Base-by-base conservation (phyloP, 30 jellyfish, hydroid and myxozoan genomes). In the Morbakka virulenta region DNA sequence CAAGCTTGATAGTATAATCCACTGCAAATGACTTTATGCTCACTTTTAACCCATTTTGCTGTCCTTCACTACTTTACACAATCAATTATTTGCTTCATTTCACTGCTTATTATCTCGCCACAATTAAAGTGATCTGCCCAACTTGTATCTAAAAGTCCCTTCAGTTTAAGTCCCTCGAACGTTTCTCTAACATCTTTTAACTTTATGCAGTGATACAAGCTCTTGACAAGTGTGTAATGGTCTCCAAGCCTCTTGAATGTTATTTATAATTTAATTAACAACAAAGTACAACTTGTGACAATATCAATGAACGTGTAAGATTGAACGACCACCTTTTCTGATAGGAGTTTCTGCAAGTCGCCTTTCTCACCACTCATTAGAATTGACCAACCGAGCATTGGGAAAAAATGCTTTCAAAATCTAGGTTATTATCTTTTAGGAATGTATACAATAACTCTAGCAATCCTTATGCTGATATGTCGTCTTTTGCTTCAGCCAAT, bases 281-380 rank as follows among this genome's bases (percentile, higher is more conserved):
- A 67, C 79, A 9, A 28, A 25, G 35, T 29, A 66, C 12, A 67
- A 33, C 35, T 67, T 67, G 83, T 71, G 76, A 48, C 79, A 67
- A 32, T 22, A 29, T 2, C 67, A 67, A 28, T 65, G 77, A 67
- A 67, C 64, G 32, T 67, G 21, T 35, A 67, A 22, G 14, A 67
- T 67, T 22, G 69, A 22, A 13, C 79, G 74, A 32, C 64, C 79
- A 67, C 79, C 64, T 32, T 32, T 24, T 22, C 79, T 30, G 79
- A 67, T 32, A 67, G 21, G 24, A 67, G 64, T 67, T 67, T 32
- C 79, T 67, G 67, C 66, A 67, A 23, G 66, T 66, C 79, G 12
- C 79, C 79, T 67, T 35, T 67, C 24, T 27, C 28, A 30, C 79
- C 79, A 35, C 79, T 23, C 79, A 67, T 67, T 24, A 67, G 67